phyloP scores from a whole-genome alignment of 2,113 vertebrate genomes.

The Notothenia coriiceps region DNA sequence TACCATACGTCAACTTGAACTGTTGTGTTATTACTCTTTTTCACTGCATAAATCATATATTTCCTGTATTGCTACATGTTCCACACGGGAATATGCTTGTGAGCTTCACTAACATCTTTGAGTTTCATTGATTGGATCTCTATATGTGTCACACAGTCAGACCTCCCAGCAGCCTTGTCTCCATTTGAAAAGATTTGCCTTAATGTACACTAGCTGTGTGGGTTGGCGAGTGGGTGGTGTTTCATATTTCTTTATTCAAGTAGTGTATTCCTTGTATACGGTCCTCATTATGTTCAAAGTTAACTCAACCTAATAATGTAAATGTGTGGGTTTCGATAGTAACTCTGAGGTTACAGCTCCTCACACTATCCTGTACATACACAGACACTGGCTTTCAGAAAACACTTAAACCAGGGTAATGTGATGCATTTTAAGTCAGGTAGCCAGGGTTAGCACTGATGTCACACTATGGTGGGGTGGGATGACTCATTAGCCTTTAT shows the following conservation, averaged over 20 bases:
- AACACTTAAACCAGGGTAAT: too few species aligned
- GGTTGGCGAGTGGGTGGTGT: not conserved
- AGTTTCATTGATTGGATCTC: conserved; percentile 11
- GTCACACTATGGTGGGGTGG: too few species aligned
- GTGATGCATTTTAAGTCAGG: too few species aligned
- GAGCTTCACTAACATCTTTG: too few species aligned
- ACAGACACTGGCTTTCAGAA: too few species aligned
- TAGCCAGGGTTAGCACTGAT: too few species aligned
- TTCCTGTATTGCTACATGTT: not conserved
- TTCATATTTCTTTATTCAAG: not conserved
- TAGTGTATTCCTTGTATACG: not conserved
- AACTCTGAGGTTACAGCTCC: not conserved
- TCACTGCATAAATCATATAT: not conserved
- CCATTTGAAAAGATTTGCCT: conserved; percentile 1
- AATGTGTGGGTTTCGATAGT: not conserved
- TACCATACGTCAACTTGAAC: too few species aligned
- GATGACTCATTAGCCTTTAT: too few species aligned
- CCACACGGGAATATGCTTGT: too few species aligned
- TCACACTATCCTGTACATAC: not conserved
- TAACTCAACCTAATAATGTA: not conserved
- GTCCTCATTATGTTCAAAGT: not conserved
- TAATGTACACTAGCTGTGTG: not conserved
- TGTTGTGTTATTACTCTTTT: too few species aligned
- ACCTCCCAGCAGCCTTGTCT: too few species aligned
- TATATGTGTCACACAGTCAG: not conserved